Conservation (phyloP, 1,140 invertebrate species). For the Cydia amplana region DNA sequence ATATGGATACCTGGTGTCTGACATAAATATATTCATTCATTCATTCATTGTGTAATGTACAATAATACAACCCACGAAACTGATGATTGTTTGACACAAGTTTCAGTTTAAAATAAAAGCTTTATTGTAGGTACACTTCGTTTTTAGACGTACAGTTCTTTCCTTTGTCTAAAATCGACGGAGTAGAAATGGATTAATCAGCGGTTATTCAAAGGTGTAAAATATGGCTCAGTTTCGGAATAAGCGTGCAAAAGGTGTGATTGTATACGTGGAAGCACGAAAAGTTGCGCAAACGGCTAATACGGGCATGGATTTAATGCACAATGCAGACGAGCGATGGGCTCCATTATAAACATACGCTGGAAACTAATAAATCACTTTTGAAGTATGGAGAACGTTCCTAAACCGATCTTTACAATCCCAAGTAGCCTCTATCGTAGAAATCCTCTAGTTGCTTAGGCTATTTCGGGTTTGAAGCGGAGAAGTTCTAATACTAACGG, state of each 20-base stretch:
- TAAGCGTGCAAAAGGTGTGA: constrained; percentile 29
- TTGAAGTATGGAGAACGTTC: constrained; percentile 29
- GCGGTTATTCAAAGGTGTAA: background rate
- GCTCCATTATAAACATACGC: constrained; percentile 21
- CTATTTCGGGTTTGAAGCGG: background rate
- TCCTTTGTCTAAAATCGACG: too few relatives aligned
- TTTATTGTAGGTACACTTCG: too few relatives aligned
- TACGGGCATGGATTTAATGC: constrained; percentile 25
- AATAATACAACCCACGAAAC: too few relatives aligned
- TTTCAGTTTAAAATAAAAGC: too few relatives aligned
- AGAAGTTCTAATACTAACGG: background rate
- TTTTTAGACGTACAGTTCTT: too few relatives aligned
- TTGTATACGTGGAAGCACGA: constrained; percentile 26
- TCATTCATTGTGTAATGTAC: too few relatives aligned
- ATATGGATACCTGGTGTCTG: too few relatives aligned
- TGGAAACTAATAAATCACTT: constrained; percentile 14
- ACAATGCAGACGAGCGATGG: constrained; percentile 30
- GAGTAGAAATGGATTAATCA: too few relatives aligned
- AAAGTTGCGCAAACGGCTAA: constrained; percentile 25
- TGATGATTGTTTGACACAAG: too few relatives aligned
- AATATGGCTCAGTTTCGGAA: constrained; percentile 4
- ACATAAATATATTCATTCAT: too few relatives aligned
- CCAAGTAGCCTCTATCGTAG: background rate
- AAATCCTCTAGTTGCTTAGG: background rate
- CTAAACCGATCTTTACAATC: background rate